Evolutionary conservation across 1,140 invertebrate species (phyloP), one percentile per base, ranked within the genome.

Genomic region (Heterodera carotae): DNA sequence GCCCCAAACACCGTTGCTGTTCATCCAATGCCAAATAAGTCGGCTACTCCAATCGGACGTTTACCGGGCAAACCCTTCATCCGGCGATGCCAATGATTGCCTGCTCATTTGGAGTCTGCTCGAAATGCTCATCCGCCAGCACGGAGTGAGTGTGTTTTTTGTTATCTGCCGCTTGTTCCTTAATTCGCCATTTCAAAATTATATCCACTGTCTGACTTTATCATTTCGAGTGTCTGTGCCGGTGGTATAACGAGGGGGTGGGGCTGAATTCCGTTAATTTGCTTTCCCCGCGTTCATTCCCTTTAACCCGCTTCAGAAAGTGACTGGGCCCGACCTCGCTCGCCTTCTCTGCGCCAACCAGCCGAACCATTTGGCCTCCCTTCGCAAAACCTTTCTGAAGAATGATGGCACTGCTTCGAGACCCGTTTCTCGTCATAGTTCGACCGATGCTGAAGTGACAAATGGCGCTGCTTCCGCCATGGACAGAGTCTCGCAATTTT

Each of bases 321-420:
- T 84, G 18, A 84, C 84, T 72, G 83, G 83, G 0, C 81, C 84
- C 25, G 84, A 84, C 78, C 69, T 84, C 62, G 83, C 83, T 62
- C 71, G 74, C 29, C 71, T 86, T 27, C 72, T 74, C 27, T 74
- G 56, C 34, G 15, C 80, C 64, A 53, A 66, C n/a, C 22, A 72
- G 25, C 8, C 48, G 5, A 56, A 56, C 22, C 68, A 64, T 56
- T 48, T 43, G 25, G 15, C 70, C 18, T 15, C 39, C 27, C 5
- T 29, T 6, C n/a, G 27, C 6, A 36, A 77, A 74, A 72, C 1
- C 25, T 72, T 62, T 72, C 29, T 76, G 31, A 77, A 77, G 36
- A 62, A 6, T 15, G 62, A 43, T 6, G 25, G 12, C 6, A 71
- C 8, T 68, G 2, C 33, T 36, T 36, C 33, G 3, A n/a, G n/a